Conservation (phyloP, 2,888 invertebrate genomes). For the Epirrita christyi region DNA sequence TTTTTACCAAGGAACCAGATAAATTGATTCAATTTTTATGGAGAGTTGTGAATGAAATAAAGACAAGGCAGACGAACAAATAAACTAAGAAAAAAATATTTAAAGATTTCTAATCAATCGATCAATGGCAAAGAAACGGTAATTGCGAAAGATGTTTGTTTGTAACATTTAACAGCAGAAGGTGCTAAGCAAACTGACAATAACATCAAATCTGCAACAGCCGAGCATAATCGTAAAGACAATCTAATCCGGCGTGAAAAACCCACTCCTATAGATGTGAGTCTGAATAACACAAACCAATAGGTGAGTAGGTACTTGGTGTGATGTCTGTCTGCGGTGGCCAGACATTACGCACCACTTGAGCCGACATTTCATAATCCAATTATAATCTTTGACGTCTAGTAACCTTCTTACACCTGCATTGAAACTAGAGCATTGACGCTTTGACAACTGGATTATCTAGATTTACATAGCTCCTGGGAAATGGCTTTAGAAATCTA, state of each 20-base stretch:
- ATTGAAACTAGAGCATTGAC: slow-evolving; percentile 34
- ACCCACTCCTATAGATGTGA: slow-evolving; percentile 2
- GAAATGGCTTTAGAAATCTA: slow-evolving; percentile 18
- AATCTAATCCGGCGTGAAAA: slow-evolving; percentile 24
- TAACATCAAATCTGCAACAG: slow-evolving; percentile 14
- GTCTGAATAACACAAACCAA: slow-evolving; percentile 11
- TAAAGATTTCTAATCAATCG: not conserved
- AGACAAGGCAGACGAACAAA: not conserved
- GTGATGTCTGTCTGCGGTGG: slow-evolving; percentile 28
- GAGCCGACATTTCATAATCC: slow-evolving; percentile 66
- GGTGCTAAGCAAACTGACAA: slow-evolving; percentile 7
- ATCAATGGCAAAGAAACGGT: not conserved
- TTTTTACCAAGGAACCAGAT: no score
- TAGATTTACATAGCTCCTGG: slow-evolving; percentile 31
- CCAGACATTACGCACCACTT: slow-evolving; percentile 69
- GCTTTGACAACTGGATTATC: slow-evolving; percentile 37
- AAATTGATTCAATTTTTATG: no score
- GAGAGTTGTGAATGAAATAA: no score
- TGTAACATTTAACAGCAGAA: slow-evolving; percentile 4
- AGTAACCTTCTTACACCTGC: slow-evolving; percentile 49
- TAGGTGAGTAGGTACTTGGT: slow-evolving; percentile 4
- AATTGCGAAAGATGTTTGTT: slow-evolving; percentile 10
- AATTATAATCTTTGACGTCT: slow-evolving; percentile 54
- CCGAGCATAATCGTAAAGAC: slow-evolving; percentile 23
- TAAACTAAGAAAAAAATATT: not conserved